Percentiles rank a stretch among this genome's conserved stretches.
phyloP scores from a whole-genome alignment of 2,797 vertebrate species.

The Australoheros facetus region DNA sequence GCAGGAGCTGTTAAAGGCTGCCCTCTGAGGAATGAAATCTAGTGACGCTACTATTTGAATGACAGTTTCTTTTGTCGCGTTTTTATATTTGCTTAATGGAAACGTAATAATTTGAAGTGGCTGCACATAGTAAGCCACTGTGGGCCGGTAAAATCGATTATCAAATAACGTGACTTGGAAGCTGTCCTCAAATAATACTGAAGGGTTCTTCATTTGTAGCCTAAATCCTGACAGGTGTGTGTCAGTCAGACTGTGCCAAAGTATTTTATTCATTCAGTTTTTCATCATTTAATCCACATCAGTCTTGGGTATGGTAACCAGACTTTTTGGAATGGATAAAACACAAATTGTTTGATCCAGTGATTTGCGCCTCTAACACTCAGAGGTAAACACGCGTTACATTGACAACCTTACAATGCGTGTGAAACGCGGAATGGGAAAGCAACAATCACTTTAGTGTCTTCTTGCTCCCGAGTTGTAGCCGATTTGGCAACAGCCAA shows the following conservation, averaged over 20 bases:
- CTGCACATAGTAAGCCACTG: conserved; percentile 9
- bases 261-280: conserved; percentile 9
- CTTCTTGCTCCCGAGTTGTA: conserved; percentile 43
- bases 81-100: conserved; percentile 6
- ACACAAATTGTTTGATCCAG: conserved; percentile 18
- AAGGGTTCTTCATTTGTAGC: conserved; percentile 35
- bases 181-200: conserved; percentile 30
- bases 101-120: not conserved
- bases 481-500: conserved; percentile 54
- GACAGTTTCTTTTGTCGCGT: conserved; percentile 37
- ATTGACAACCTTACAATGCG: conserved; percentile 54
- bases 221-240: conserved; percentile 63
- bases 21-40: conserved; percentile 42
- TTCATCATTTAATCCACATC: not conserved
- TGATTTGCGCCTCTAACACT: not conserved
- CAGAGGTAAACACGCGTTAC: not conserved
- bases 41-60: conserved; percentile 35
- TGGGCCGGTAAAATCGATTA: not conserved
- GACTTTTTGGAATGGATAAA: conserved; percentile 30
- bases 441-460: conserved; percentile 52
- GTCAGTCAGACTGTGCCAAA: conserved; percentile 6
- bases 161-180: conserved; percentile 31
- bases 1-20: conserved; percentile 9
- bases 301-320: conserved; percentile 3
- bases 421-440: conserved; percentile 48